Conservation (phyloP, 2,797 vertebrate genomes). For the Neopelma chrysocephalum region DNA sequence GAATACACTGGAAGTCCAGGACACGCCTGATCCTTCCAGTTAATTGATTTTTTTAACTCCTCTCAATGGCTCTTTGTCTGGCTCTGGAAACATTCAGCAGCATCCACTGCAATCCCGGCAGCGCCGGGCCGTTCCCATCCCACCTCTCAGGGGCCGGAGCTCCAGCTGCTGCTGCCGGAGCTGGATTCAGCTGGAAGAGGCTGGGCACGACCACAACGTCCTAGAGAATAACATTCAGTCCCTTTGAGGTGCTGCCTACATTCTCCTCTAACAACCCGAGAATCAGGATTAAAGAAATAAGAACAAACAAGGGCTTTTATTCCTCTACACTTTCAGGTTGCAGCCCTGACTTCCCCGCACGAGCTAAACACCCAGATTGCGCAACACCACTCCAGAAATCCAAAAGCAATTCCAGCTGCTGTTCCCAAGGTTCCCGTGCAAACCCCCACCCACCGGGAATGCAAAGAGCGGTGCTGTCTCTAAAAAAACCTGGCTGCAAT, state of each 20-base stretch:
- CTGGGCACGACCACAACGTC: background rate
- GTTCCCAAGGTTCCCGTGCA: background rate
- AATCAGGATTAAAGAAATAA: background rate
- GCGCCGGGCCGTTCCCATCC: fast-evolving
- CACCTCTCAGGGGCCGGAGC: background rate
- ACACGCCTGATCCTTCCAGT: background rate
- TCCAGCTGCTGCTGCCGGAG: background rate
- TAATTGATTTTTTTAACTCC: background rate
- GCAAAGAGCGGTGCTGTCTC: background rate
- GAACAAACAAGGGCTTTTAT: background rate
- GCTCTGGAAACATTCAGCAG: slow-evolving; percentile 32
- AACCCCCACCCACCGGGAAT: background rate
- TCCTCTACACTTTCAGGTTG: background rate
- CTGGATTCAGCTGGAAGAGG: background rate
- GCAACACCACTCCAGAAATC: background rate
- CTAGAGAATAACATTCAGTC: background rate
- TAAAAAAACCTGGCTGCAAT: background rate
- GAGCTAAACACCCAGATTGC: background rate
- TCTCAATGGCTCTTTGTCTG: slow-evolving; percentile 37
- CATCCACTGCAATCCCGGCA: background rate
- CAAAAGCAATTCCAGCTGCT: background rate
- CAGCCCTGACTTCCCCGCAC: background rate
- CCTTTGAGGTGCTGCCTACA: background rate
- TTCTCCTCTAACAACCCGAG: background rate
- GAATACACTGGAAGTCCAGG: background rate